Percentiles rank a stretch among this genome's conserved stretches.
phyloP scores from a whole-genome alignment of 2,113 vertebrate genomes.

The Budorcas taxicolor region DNA sequence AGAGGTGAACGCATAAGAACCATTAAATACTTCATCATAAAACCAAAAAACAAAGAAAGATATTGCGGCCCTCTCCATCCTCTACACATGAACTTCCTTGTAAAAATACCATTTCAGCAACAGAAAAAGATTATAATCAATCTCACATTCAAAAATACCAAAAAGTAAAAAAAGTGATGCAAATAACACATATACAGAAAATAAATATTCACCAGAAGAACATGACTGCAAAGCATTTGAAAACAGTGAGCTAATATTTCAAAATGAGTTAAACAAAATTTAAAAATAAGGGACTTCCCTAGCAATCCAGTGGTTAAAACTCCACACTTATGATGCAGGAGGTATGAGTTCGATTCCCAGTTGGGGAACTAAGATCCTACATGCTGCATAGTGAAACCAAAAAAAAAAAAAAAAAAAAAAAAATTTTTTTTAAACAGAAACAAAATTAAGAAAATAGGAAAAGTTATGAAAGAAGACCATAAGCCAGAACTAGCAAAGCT shows the following conservation, averaged over 20 bases:
- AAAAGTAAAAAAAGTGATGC: neutral
- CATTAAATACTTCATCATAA: neutral
- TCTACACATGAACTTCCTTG: neutral
- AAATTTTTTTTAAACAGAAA: neutral
- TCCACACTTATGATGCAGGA: neutral
- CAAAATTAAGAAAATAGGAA: neutral
- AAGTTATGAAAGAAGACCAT: neutral
- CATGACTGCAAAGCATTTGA: neutral
- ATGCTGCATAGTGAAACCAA: neutral
- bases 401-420: neutral
- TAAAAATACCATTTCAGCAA: neutral
- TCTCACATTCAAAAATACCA: neutral
- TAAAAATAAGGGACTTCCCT: neutral
- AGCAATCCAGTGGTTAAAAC: neutral
- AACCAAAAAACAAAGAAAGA: neutral
- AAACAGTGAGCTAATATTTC: constrained; percentile 1
- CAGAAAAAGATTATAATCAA: neutral
- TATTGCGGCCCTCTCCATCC: neutral
- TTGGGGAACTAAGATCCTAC: neutral
- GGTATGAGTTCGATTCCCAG: neutral
- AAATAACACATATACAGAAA: neutral
- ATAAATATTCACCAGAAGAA: neutral
- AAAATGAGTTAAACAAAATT: neutral
- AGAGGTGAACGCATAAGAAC: neutral
- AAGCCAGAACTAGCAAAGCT: neutral